These are phyloP conservation scores for Diarsia rubi DNA, from an alignment of 2,888 invertebrate genomes.

Conservation along the genomic window DNA sequence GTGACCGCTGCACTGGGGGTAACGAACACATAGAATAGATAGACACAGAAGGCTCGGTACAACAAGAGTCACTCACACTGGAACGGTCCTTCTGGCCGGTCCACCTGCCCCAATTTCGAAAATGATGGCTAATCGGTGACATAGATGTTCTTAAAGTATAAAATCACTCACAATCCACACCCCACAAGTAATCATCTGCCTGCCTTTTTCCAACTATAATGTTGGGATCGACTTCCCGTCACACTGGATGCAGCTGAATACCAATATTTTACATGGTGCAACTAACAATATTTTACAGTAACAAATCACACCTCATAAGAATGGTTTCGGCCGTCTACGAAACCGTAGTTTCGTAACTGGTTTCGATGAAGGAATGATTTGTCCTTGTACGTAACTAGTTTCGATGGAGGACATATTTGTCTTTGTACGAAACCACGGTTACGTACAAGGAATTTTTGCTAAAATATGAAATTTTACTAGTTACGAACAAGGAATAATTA, in stretches of 20 bases:
- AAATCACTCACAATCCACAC: background rate
- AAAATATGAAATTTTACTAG: too few species aligned
- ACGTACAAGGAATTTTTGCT: too few species aligned
- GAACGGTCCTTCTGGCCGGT: background rate
- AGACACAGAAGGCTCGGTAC: slow-evolving; percentile 40
- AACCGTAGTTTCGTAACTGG: too few species aligned
- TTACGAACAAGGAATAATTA: too few species aligned
- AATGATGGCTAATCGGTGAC: background rate
- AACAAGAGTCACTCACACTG: background rate
- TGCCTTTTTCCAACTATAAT: background rate
- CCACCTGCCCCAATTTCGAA: background rate
- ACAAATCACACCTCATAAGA: too few species aligned
- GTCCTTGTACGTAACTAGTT: too few species aligned
- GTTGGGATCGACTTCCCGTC: background rate
- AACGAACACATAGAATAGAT: slow-evolving; percentile 67
- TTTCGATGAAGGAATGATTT: too few species aligned
- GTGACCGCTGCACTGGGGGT: slow-evolving; percentile 77
- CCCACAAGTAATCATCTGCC: background rate
- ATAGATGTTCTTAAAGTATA: too few species aligned
- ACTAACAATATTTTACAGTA: background rate
- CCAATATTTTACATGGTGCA: too few species aligned
- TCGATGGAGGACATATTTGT: too few species aligned
- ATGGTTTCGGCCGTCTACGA: too few species aligned
- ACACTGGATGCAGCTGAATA: background rate
- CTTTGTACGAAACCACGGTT: too few species aligned